A percentile compares a stretch with the other conserved stretches of the same genome.
Evolutionary conservation across 1,140 invertebrate species (phyloP).

Genomic region (Ceratina japonica): DNA sequence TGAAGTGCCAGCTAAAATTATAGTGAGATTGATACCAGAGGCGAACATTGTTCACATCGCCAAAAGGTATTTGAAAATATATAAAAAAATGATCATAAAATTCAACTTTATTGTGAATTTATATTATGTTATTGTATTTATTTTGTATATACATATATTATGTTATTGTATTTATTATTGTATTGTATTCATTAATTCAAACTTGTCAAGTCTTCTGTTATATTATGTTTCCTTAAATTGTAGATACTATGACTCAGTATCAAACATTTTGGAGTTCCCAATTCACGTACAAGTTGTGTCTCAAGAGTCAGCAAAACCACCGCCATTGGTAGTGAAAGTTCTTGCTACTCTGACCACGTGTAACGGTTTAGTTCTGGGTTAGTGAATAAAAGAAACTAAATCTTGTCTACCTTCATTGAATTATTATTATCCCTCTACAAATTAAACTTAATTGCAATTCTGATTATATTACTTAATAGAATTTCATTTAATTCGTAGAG

Average conservation of each 20-base stretch:
- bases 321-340: slow-evolving; percentile 11
- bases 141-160: too few species aligned
- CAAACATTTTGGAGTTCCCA: slow-evolving; percentile 10
- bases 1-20: neutral
- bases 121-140: too few species aligned
- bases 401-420: too few species aligned
- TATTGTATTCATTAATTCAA: too few species aligned
- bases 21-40: slow-evolving; percentile 8
- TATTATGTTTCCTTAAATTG: too few species aligned
- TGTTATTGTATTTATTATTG: too few species aligned
- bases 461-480: neutral
- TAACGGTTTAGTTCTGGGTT: slow-evolving; percentile 17
- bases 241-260: slow-evolving; percentile 6
- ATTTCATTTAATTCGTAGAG: neutral
- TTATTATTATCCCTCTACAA: too few species aligned
- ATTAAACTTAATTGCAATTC: neutral
- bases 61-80: neutral
- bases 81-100: neutral
- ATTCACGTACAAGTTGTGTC: slow-evolving; percentile 8
- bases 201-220: too few species aligned
- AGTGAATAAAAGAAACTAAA: neutral
- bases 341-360: slow-evolving; percentile 18
- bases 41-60: neutral
- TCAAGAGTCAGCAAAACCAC: neutral
- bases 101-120: too few species aligned